Base-by-base conservation (phyloP, 2,797 vertebrate species). In the Knipowitschia caucasica region DNA sequence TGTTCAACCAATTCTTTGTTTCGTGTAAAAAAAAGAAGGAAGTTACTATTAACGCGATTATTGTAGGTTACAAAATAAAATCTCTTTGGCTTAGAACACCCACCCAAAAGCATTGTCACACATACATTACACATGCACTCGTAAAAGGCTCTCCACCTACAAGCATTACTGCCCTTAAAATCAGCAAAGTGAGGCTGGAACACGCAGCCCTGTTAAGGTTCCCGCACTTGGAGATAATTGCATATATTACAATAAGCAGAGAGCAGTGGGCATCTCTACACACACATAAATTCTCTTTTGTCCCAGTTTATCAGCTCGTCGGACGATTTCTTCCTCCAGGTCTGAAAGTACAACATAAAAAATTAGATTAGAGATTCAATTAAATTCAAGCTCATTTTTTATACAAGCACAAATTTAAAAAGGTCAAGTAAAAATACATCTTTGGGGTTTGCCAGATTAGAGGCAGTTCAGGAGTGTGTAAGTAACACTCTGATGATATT, bases 31-130 rank as follows among this genome's bases (percentile, higher is more conserved):
- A 35, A 55, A 61, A 62, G 50, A 64, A 66, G 51, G 44, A 84
- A 71, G 77, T 78, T 78, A 81, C 38, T n/a, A n/a, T n/a, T n/a
- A n/a, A n/a, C n/a, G 77, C 66, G 82, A 89, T 89, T 84, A 87
- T 87, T 76, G 86, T 87, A 72, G n/a, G 15, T 84, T 69, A 85
- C 79, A 87, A 83, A 84, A 87, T 89, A 86, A 91, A 89, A 89
- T 90, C 82, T 91, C 88, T 91, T 91, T 91, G 89, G 91, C 88
- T 81, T 89, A 87, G 65, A 86, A 86, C 65, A 88, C 80, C 83
- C 83, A 87, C 85, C 84, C 83, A 53, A 80, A 87, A 88, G 82
- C 86, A 18, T 70, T 61, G 68, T 76, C 62, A 68, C 72, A 59
- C 45, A 30, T 52, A 70, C 67, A 38, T 42, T n/a, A 58, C 69